phyloP scores from a whole-genome alignment of 2,113 vertebrate genomes.

The Nothocercus julius region DNA sequence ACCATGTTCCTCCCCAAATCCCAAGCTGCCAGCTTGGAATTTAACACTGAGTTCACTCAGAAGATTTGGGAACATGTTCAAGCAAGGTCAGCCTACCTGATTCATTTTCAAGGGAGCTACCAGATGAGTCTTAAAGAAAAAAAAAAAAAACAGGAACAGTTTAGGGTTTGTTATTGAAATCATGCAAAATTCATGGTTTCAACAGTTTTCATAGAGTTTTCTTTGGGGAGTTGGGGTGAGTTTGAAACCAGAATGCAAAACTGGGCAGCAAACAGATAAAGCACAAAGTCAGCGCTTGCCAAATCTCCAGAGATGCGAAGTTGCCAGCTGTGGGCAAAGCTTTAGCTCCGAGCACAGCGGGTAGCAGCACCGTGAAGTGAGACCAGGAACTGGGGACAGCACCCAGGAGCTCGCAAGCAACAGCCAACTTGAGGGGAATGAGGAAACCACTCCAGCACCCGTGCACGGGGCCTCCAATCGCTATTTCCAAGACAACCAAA shows the following conservation, averaged over 20 bases:
- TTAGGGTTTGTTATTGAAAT: not conserved
- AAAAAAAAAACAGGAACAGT: not conserved
- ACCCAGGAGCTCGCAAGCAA: slow-evolving; percentile 9
- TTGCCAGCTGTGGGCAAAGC: not conserved
- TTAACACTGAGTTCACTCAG: not conserved
- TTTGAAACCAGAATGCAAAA: not conserved
- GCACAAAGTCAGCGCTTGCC: not conserved
- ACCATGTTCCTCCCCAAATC: not conserved
- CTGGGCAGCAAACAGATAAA: not conserved
- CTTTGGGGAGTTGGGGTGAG: not conserved
- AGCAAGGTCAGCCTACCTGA: not conserved
- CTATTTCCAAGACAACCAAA: not conserved
- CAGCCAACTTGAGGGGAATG: not conserved
- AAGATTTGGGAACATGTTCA: not conserved
- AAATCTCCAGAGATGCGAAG: not conserved
- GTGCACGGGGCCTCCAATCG: not conserved
- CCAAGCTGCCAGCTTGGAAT: not conserved
- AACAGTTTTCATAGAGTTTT: not conserved
- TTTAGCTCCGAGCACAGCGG: not conserved
- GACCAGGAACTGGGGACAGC: slow-evolving; percentile 8
- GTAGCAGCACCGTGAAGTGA: not conserved
- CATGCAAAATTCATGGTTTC: not conserved
- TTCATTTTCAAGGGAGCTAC: not conserved
- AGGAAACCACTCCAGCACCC: not conserved
- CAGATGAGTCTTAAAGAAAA: not conserved